Base-by-base conservation (phyloP, 1,140 invertebrate genomes). In the Cydia pomonella region DNA sequence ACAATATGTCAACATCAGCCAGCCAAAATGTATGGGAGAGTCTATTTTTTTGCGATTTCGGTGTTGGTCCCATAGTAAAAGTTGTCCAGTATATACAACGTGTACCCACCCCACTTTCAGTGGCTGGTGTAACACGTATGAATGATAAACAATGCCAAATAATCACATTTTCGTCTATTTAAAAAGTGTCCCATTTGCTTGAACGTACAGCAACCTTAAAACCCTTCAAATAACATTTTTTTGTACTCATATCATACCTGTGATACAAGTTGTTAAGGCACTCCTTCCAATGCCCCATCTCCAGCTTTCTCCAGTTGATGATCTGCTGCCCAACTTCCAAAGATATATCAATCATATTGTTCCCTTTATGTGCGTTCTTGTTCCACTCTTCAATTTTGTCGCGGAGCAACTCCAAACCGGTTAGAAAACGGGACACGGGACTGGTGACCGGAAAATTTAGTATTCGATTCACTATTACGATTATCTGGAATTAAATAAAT, bases 311-410 rank as follows among this genome's bases (percentile, higher is more conserved):
- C 98, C 98, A 99, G 29, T 95, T 94, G 63, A 99, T 96, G 62
- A 99, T 97, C 80, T 97, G 95, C 74, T 96, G 93, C 2, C 96
- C 97, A 0, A 99, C 91, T 59, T 94, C 93, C 21, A 95, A 87
- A 10, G 97, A 94, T 75, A 97, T 93, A 0, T 95, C 93, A 0
- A 95, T 93, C 83, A 99, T 89, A 75, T 97, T 98, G 41, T 99
- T 97, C 3, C 96, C 96, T 78, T 94, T 95, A 80, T 98, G 97
- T 0, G 98, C 98, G 84, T 97, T 97, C 81, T 96, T 95, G 89
- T 99, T 97, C 98, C 98, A 99, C 79, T 98, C 96, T 78, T 98
- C 94, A 59, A 97, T 93, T 79, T 98, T 97, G 18, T 95, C 95
- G 3, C 99, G 91, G 0, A 99, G 89, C 29, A 99, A 89, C 90